Base-by-base conservation (phyloP, 2,888 invertebrate genomes). In the Sipunculus nudus region DNA sequence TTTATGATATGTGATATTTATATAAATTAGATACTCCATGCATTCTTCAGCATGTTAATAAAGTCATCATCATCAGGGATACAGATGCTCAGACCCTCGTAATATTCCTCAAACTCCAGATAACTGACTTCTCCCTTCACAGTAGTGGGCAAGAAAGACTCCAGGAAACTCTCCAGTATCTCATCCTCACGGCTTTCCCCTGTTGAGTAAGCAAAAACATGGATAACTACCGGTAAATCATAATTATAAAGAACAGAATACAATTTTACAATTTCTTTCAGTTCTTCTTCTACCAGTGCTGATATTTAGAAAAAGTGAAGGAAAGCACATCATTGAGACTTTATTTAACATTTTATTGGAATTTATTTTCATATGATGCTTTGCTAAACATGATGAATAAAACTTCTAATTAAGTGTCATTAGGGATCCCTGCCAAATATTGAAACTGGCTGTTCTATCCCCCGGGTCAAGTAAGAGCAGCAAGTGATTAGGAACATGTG, bases 71-170 rank as follows among this genome's bases (percentile, higher is more conserved):
- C 80, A 50, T 63, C 63, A 3, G 75, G 73, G 1, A 81, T 55
- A 25, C 75, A 67, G 23, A 81, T 65, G 60, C 78, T 79, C 8
- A 81, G 71, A 16, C 81, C 81, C 63, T 82, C 82, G 50, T 82
- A 81, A 68, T 80, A 81, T 52, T 78, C 78, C 66, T 81, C 80
- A 73, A 81, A 82, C 68, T 80, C 80, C 2, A 69, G 68, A 57
- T 70, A 81, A 0, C 74, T 70, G 28, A 82, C 71, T 19, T 72
- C 66, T 41, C 76, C 77, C 41, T 75, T 72, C 19, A 68, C 66
- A 6, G 66, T 59, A 19, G 69, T 72, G 5, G 72, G 66, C 35
- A 71, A 49, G 23, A 79, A 78, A 10, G 73, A 73, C 26, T 75
- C 72, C 32, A 81, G 63, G 62, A 81, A 79, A 0, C 73, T 72